These are phyloP conservation scores for Sepioteuthis lessoniana DNA, from an alignment of 2,888 invertebrate genomes.

Conservation along the genomic window DNA sequence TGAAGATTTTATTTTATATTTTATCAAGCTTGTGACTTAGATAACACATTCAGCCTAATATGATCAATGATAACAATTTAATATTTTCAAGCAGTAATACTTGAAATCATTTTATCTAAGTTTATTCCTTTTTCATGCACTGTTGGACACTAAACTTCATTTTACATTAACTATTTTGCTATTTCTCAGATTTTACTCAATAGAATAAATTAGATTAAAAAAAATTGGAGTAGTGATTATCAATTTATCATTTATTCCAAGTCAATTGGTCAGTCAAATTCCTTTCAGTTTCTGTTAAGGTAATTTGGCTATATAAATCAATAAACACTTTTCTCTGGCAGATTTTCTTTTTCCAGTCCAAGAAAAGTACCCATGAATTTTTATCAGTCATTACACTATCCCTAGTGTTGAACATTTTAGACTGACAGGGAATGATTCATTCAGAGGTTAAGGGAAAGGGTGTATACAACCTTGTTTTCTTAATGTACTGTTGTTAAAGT, in stretches of 20 bases:
- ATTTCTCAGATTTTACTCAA: neutral
- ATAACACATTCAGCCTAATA: neutral
- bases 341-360: neutral
- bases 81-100: neutral
- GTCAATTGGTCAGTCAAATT: neutral
- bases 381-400: neutral
- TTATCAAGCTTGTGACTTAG: neutral
- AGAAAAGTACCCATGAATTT: neutral
- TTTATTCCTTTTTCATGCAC: neutral
- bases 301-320: neutral
- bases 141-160: neutral
- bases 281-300: neutral
- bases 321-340: neutral
- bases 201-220: neutral
- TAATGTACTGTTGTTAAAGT: neutral
- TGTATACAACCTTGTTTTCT: neutral
- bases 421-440: neutral
- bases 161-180: neutral
- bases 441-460: neutral
- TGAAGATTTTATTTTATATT: neutral
- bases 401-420: neutral
- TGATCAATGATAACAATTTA: neutral
- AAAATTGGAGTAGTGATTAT: neutral
- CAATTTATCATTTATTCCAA: neutral
- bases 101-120: neutral